Conservation (phyloP, 2,888 invertebrate species). For the Apamea epomidion region DNA sequence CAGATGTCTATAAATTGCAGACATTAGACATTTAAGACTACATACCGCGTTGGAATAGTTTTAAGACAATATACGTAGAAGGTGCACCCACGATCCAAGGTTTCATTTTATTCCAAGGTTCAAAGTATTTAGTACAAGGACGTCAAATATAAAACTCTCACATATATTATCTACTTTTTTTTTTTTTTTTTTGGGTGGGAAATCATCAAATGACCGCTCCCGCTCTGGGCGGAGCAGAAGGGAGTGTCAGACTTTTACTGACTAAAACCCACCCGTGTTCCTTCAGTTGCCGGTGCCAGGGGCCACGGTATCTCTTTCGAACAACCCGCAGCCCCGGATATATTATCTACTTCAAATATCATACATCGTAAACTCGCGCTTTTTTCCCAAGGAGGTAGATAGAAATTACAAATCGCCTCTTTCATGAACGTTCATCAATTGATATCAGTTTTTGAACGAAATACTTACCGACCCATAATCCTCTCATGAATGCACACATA, state of each 20-base stretch:
- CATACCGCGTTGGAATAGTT: not conserved
- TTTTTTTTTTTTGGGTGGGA: too few species aligned
- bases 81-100: not conserved
- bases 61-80: not conserved
- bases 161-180: too few species aligned
- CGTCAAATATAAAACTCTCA: too few species aligned
- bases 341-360: not conserved
- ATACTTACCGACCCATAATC: rapidly evolving
- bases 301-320: too few species aligned
- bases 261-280: too few species aligned
- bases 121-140: not conserved
- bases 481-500: not conserved
- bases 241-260: too few species aligned
- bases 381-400: not conserved
- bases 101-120: not conserved
- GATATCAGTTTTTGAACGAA: not conserved
- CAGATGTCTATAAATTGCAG: constrained; percentile 63
- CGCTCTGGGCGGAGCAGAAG: too few species aligned
- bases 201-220: too few species aligned
- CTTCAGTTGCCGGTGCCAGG: too few species aligned
- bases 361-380: not conserved
- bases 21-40: constrained; percentile 29
- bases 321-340: too few species aligned
- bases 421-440: not conserved
- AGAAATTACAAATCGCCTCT: too few species aligned